These are phyloP conservation scores for Camponotus pennsylvanicus DNA, from an alignment of 1,140 invertebrate species.

Conservation along the genomic window DNA sequence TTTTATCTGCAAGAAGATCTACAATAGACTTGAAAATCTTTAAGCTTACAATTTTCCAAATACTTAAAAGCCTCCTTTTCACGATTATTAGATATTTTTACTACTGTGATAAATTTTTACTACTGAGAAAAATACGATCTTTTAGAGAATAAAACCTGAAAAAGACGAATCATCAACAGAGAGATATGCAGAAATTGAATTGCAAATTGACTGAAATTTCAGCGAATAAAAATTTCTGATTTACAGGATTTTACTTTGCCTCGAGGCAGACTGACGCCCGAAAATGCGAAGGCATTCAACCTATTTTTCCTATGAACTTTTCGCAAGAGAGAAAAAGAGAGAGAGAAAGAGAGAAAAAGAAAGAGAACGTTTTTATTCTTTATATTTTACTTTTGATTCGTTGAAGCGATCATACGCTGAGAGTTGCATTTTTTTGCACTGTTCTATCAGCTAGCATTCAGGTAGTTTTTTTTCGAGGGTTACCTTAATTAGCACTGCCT, in stretches of 20 bases:
- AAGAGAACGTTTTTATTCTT: slow-evolving; percentile 18
- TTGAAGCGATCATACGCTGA: slow-evolving; percentile 5
- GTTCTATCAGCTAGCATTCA: slow-evolving; percentile 44
- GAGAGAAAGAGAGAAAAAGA: too few species aligned
- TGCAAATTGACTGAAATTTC: slow-evolving; percentile 50
- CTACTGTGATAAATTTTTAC: not conserved
- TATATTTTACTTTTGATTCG: slow-evolving; percentile 54
- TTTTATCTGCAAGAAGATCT: not conserved
- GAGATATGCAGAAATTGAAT: slow-evolving; percentile 43
- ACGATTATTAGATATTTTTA: slow-evolving; percentile 23
- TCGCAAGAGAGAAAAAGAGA: not conserved
- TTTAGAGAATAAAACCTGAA: slow-evolving; percentile 4
- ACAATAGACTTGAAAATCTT: not conserved
- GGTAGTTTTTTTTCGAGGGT: slow-evolving; percentile 37
- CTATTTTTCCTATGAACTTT: slow-evolving; percentile 51
- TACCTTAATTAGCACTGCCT: slow-evolving; percentile 59
- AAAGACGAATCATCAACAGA: slow-evolving; percentile 35
- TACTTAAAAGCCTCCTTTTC: not conserved
- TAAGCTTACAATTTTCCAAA: not conserved
- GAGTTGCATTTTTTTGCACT: slow-evolving; percentile 47
- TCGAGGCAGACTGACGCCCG: slow-evolving; percentile 4
- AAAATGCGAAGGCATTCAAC: slow-evolving; percentile 32
- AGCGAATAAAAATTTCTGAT: slow-evolving; percentile 56
- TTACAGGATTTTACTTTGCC: slow-evolving; percentile 53
- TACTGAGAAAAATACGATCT: slow-evolving; percentile 17